Percentiles rank a stretch among this genome's conserved stretches.
Evolutionary conservation across 2,888 invertebrate genomes (phyloP).

Genomic region (Leptothorax acervorum): DNA sequence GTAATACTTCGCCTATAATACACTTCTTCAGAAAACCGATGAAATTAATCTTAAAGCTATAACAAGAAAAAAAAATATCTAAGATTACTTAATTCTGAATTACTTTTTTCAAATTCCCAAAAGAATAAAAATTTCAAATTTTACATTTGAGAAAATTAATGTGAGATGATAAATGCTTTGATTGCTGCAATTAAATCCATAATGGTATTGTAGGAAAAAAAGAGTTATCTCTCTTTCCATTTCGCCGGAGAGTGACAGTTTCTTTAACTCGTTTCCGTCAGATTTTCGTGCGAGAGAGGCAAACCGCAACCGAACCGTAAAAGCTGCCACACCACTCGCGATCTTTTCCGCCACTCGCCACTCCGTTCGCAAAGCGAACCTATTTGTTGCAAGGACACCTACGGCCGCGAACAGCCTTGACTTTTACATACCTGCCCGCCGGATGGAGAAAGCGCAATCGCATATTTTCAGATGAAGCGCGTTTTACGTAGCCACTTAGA

Average conservation of each 20-base stretch:
- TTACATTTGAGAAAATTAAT: not conserved
- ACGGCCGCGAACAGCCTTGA: constrained; percentile 50
- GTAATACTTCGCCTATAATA: too few relatives aligned
- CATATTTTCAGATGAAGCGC: constrained; percentile 25
- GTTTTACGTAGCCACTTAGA: not conserved
- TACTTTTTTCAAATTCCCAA: not conserved
- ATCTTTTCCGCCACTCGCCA: constrained; percentile 30
- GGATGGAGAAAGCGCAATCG: constrained; percentile 34
- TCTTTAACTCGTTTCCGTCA: not conserved
- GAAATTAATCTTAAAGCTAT: not conserved
- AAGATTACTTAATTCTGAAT: not conserved
- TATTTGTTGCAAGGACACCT: constrained; percentile 59
- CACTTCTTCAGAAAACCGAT: not conserved
- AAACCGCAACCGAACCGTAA: constrained; percentile 33
- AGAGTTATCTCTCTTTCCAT: not conserved
- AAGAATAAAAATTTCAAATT: not conserved
- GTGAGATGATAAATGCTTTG: not conserved
- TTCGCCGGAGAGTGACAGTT: not conserved
- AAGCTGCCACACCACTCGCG: constrained; percentile 10
- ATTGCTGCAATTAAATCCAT: not conserved
- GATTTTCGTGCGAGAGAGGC: constrained; percentile 23
- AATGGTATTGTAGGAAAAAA: not conserved
- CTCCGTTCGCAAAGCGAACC: constrained; percentile 36
- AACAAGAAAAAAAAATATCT: not conserved
- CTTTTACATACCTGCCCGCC: constrained; percentile 44